Evolutionary conservation across 2,797 vertebrate genomes (phyloP), one percentile per base, ranked within the genome.

Genomic region (Pachyuromys duprasi): DNA sequence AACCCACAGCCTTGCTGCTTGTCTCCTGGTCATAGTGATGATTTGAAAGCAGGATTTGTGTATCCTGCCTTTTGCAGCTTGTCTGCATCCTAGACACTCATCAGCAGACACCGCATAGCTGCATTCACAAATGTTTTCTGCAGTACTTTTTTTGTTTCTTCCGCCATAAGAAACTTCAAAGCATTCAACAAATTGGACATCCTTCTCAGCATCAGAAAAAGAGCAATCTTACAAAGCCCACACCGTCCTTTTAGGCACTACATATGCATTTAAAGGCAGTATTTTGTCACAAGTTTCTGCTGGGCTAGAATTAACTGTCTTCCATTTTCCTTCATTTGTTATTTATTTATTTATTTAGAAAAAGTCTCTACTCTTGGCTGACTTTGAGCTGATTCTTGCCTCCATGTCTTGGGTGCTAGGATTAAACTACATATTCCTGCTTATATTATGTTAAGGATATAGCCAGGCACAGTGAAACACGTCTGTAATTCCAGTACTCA

Each of bases 121-220:
- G 18, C 67, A 72, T 12, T 70, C 69, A 13, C 11, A 13, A 31
- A 5, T 60, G 22, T 36, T 90, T 82, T 72, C n/a, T 24, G 20
- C 55, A 69, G 2, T 9, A 8, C 20, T 86, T 31, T 87, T 28
- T 45, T 74, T 75, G n/a, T 93, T 95, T 91, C 17, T 86, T 72
- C 28, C 63, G 55, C 36, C 55, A 1, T 55, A 45, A 17, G 78
- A 89, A 81, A 74, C 14, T 91, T 53, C 80, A 57, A 57, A 57
- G 17, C 74, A 39, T 70, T 82, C 45, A 84, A 70, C 57, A 53
- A 74, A 63, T 9, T 4, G 60, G 69, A 3, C 17, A 42, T 55
- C 12, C 53, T 82, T 88, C 65, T 95, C 55, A 39, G 13, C 86
- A 90, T 60, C 84, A 82, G 74, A 90, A 88, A 96, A 89, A 90